A percentile compares a stretch with the other conserved stretches of the same genome.
Evolutionary conservation across 2,113 vertebrate species (phyloP).

Genomic region (Lophotis ruficrista): DNA sequence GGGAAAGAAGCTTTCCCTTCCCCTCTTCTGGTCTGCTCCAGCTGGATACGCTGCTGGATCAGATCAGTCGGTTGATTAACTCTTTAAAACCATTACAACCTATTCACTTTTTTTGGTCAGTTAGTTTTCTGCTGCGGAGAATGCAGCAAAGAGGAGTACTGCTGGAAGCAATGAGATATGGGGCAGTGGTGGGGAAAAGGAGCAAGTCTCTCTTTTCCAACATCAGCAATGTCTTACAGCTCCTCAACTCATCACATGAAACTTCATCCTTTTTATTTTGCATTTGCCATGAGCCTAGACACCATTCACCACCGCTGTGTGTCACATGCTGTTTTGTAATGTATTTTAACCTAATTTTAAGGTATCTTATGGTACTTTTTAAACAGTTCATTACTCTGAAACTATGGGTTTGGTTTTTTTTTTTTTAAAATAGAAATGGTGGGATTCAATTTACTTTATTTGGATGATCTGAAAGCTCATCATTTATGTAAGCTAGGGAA

Average conservation of each 20-base stretch:
- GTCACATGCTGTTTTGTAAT: neutral
- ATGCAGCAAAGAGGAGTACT: neutral
- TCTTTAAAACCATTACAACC: neutral
- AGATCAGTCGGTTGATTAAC: neutral
- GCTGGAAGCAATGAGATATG: neutral
- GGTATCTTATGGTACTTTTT: neutral
- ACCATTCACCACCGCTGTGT: neutral
- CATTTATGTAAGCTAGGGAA: neutral
- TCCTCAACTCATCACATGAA: neutral
- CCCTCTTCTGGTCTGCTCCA: neutral
- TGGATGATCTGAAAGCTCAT: neutral
- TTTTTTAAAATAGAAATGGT: neutral
- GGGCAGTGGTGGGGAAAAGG: neutral
- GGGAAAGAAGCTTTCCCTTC: neutral
- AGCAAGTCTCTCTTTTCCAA: neutral
- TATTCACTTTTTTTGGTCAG: neutral
- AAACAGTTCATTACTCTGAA: neutral
- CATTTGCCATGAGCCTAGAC: neutral
- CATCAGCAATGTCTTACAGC: neutral
- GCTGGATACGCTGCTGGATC: neutral
- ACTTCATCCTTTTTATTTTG: neutral
- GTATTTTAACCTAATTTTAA: neutral
- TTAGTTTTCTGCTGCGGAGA: neutral
- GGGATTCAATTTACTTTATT: neutral
- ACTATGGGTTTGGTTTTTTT: fast-evolving